Evolutionary conservation across 37 sponge, comb jelly and placozoan genomes (phyloP).

Genomic region (Axinella damicornis): DNA sequence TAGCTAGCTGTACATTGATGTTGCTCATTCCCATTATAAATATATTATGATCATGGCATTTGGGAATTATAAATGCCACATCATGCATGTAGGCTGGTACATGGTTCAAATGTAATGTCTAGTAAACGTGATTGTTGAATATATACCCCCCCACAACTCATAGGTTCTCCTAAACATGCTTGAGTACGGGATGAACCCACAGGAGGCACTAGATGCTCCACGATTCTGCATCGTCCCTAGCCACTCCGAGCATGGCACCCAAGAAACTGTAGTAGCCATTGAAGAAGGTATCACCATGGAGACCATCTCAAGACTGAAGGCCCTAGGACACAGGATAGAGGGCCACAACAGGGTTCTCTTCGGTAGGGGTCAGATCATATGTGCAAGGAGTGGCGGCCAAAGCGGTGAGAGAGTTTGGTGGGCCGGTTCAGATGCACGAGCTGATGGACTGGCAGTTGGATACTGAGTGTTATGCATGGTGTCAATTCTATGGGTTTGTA

Average conservation of each 20-base stretch:
- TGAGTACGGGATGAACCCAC: slow-evolving; percentile 89
- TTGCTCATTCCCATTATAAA: too few species aligned
- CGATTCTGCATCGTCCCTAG: slow-evolving; percentile 69
- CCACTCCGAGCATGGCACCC: not conserved
- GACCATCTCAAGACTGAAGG: slow-evolving; percentile 30
- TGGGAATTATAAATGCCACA: too few species aligned
- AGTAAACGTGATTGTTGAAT: too few species aligned
- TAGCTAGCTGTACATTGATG: too few species aligned
- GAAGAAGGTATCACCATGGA: slow-evolving; percentile 71
- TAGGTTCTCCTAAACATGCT: slow-evolving; percentile 91
- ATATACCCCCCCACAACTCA: too few species aligned
- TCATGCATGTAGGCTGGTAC: too few species aligned
- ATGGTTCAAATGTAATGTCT: too few species aligned
- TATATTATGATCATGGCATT: too few species aligned
- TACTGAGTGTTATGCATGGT: slow-evolving; percentile 30
- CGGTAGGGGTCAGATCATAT: slow-evolving; percentile 86
- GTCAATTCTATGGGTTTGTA: too few species aligned
- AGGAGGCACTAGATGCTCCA: slow-evolving; percentile 80
- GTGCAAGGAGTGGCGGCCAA: not conserved
- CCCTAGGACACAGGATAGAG: slow-evolving; percentile 63
- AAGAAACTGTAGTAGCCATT: slow-evolving; percentile 58
- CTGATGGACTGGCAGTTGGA: slow-evolving; percentile 84
- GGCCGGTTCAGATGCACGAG: slow-evolving; percentile 83
- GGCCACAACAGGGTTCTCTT: slow-evolving; percentile 72
- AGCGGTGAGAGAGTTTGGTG: slow-evolving; percentile 70